Conservation (phyloP, 2,113 vertebrate genomes). For the Cebidichthys violaceus region DNA sequence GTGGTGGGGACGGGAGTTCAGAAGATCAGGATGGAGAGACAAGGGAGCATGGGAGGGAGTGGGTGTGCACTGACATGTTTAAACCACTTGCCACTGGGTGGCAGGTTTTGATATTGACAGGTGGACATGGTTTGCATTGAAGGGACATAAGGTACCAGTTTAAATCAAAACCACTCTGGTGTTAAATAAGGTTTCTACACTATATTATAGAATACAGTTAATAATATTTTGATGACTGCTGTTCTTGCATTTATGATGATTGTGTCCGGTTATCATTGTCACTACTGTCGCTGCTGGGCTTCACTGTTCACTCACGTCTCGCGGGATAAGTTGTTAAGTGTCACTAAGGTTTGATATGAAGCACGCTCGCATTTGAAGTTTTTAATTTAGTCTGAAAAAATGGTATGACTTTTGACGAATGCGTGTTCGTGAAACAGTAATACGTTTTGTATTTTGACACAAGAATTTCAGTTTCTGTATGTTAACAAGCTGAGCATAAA, state of each 20-base stretch:
- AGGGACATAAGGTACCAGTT: not conserved
- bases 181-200: constrained; percentile 5
- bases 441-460: constrained; percentile 27
- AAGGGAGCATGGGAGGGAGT: not conserved
- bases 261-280: constrained; percentile 20
- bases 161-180: not conserved
- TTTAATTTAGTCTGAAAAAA: constrained; percentile 31
- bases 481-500: constrained; percentile 1
- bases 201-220: not conserved
- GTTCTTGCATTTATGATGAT: constrained; percentile 19
- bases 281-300: constrained; percentile 5
- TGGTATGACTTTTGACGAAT: not conserved
- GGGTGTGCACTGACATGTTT: constrained; percentile 17
- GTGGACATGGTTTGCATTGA: constrained; percentile 19
- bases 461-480: constrained; percentile 15
- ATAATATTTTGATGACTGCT: constrained; percentile 9
- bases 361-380: constrained; percentile 40
- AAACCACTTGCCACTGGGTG: not conserved
- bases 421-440: not conserved
- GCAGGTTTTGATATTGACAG: constrained; percentile 11
- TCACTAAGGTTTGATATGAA: constrained; percentile 32
- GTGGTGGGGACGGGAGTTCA: constrained; percentile 37
- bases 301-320: constrained; percentile 42
- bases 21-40: constrained; percentile 7
- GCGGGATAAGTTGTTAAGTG: constrained; percentile 27